Base-by-base conservation (phyloP, 2,113 vertebrate genomes). In the Sinocyclocheilus anshuiensis region DNA sequence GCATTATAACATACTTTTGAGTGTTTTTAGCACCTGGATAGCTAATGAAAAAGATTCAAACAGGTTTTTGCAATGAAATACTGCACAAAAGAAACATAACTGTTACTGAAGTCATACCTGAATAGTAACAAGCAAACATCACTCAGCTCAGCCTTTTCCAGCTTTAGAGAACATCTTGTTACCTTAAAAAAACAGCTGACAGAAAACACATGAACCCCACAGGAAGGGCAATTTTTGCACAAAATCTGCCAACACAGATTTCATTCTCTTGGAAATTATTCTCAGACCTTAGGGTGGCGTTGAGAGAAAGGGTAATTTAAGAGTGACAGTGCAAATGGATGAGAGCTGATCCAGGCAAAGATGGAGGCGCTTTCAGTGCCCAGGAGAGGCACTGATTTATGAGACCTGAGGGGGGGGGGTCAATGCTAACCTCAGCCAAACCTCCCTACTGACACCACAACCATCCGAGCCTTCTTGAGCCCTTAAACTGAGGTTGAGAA, bases 301-400 rank as follows among this genome's bases (percentile, higher is more conserved):
- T 50, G 48, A 83, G 69, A 77, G 77, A 39, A 45, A 74, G 53
- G 63, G 53, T 24, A 26, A 53, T 86, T 83, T 82, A 71, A 83
- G 48, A 83, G 48, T 72, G 79, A 81, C 72, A 86, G 72, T 63
- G 79, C 15, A 82, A 75, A 88, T 50, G 39, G 74, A 83, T 86
- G 84, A 78, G 36, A 50, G 75, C 11, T 71, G 78, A 85, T 67
- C 84, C 82, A 69, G 71, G 55, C 26, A 67, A 57, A 88, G 81
- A 85, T 57, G 33, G 24, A 83, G 63, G 61, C 65, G 42, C 71
- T 42, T 24, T 39, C 55, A 3, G 42, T 26, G 45, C 9, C 61
- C 63, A 72, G 50, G 79, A 50, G 61, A 67, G 22, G 81, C 9
- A 45, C 65, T 83, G 79, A 85, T 89, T 86, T 75, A 83, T 86